These are phyloP conservation scores for Orchestia grillus DNA, from an alignment of 1,140 invertebrate genomes.

Conservation along the genomic window DNA sequence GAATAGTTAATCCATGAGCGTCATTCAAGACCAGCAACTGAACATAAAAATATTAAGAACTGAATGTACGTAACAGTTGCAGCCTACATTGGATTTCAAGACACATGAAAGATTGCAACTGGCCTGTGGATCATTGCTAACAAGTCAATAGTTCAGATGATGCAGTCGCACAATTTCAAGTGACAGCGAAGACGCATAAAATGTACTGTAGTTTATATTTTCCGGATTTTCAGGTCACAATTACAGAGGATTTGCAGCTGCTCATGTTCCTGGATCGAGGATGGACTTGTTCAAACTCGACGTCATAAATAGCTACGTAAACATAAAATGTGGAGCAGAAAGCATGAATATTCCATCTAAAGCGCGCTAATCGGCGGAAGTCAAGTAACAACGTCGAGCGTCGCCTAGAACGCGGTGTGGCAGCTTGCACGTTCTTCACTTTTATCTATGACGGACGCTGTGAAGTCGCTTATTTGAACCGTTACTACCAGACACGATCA, in stretches of 20 bases:
- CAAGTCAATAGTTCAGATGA: too few species aligned
- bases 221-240: not conserved
- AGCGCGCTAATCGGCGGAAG: not conserved
- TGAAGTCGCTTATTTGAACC: not conserved
- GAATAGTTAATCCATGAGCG: not conserved
- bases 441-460: not conserved
- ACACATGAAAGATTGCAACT: too few species aligned
- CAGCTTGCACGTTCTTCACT: not conserved
- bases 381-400: not conserved
- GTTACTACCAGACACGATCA: not conserved
- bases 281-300: not conserved
- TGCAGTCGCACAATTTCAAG: too few species aligned
- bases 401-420: not conserved
- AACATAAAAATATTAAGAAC: not conserved
- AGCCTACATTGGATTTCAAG: too few species aligned
- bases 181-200: too few species aligned
- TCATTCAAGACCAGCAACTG: not conserved
- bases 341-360: too few species aligned
- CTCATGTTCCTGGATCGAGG: not conserved
- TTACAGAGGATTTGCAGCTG: not conserved
- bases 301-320: not conserved
- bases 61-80: not conserved
- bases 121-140: too few species aligned
- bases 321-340: not conserved
- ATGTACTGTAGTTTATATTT: not conserved